Evolutionary conservation across 2,888 invertebrate species (phyloP).

Genomic region (Dicranocentrus wangi): DNA sequence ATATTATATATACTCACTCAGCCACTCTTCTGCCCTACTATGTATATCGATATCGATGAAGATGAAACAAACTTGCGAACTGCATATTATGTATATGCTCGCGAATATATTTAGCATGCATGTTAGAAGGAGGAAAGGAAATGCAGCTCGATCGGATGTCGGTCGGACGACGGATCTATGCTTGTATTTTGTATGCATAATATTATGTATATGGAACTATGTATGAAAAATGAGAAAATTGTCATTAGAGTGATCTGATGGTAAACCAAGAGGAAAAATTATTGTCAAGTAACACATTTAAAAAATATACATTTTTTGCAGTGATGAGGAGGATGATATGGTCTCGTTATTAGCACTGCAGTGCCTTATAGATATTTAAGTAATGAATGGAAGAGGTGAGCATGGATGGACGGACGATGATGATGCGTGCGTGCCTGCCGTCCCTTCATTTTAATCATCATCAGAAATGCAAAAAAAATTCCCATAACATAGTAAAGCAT

Average conservation of each 20-base stretch:
- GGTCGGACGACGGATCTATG: too few species aligned
- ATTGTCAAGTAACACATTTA: slow-evolving; percentile 4
- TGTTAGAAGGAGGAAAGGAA: background rate
- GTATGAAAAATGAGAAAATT: background rate
- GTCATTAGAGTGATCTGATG: slow-evolving; percentile 6
- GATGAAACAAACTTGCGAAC: too few species aligned
- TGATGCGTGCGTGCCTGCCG: slow-evolving; percentile 13
- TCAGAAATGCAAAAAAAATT: slow-evolving; percentile 18
- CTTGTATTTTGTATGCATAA: too few species aligned
- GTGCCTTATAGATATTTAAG: background rate
- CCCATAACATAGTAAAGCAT: slow-evolving; percentile 36
- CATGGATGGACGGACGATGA: too few species aligned
- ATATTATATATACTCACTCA: too few species aligned
- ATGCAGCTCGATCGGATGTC: too few species aligned
- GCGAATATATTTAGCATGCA: too few species aligned
- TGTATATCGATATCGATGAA: too few species aligned
- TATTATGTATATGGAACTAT: too few species aligned
- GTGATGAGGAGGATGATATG: background rate
- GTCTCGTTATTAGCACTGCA: background rate
- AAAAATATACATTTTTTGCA: slow-evolving; percentile 3
- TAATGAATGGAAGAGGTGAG: background rate
- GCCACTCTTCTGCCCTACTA: too few species aligned
- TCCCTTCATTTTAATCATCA: background rate
- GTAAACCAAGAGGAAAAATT: slow-evolving; percentile 9
- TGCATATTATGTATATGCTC: too few species aligned